Conservation (phyloP, 1,140 invertebrate genomes). For the Eueides isabella region DNA sequence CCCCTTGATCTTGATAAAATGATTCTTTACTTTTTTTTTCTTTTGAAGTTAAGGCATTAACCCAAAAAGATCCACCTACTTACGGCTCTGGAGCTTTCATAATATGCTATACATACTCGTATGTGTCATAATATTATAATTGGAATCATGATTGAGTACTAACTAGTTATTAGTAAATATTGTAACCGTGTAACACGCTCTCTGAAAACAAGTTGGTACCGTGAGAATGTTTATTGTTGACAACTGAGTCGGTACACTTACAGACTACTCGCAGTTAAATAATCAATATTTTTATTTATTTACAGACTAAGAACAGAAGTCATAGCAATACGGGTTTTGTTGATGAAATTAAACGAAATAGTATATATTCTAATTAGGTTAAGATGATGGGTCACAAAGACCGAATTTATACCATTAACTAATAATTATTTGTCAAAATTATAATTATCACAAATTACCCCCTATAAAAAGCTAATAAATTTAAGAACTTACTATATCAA, state of each 20-base stretch:
- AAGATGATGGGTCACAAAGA: background rate
- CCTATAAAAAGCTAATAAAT: background rate
- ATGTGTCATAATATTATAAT: background rate
- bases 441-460: background rate
- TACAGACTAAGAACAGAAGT: too few species aligned
- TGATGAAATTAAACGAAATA: too few species aligned
- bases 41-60: too few species aligned
- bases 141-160: background rate
- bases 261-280: background rate
- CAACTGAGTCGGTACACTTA: constrained; percentile 6
- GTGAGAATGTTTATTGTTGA: constrained; percentile 43
- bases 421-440: too few species aligned
- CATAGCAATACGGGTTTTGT: too few species aligned
- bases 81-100: too few species aligned
- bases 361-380: too few species aligned
- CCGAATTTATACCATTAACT: background rate
- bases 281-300: too few species aligned
- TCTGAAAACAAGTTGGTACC: constrained; percentile 13
- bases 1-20: too few species aligned
- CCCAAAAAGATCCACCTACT: too few species aligned
- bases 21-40: too few species aligned
- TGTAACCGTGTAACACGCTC: constrained; percentile 1
- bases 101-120: too few species aligned
- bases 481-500: background rate
- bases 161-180: constrained; percentile 3